Evolutionary conservation across 2,888 invertebrate species (phyloP).

Genomic region (Lepidocyrtinus sp.): DNA sequence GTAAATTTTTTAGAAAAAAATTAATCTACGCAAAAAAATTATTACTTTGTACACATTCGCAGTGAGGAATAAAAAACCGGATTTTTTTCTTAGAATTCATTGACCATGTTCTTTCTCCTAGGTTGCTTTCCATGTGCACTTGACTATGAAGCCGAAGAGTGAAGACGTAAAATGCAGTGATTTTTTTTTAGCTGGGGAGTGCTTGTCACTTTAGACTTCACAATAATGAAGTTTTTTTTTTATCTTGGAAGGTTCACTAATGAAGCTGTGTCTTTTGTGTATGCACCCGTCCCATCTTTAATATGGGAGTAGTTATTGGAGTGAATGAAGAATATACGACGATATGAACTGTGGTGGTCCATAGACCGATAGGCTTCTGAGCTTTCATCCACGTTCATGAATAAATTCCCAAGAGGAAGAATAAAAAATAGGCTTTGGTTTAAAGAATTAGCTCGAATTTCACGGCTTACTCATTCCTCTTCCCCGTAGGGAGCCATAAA

Average conservation of each 20-base stretch:
- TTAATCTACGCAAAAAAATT: slow-evolving; percentile 18
- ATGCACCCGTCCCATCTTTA: slow-evolving; percentile 25
- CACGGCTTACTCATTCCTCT: slow-evolving; percentile 39
- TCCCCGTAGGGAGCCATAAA: slow-evolving; percentile 26
- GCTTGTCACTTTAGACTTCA: slow-evolving; percentile 45
- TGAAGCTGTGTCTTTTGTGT: slow-evolving; percentile 49
- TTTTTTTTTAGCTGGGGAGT: slow-evolving; percentile 18
- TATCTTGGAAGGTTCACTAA: too few relatives aligned
- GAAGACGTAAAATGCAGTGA: slow-evolving; percentile 22
- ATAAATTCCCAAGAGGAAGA: slow-evolving; percentile 11
- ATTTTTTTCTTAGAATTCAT: slow-evolving; percentile 48
- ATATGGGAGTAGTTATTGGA: background rate
- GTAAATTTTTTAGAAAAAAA: too few relatives aligned
- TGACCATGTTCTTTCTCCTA: slow-evolving; percentile 53
- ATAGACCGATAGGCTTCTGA: too few relatives aligned
- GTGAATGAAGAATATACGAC: slow-evolving; percentile 31
- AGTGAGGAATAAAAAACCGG: slow-evolving; percentile 38
- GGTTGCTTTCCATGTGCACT: slow-evolving; percentile 50
- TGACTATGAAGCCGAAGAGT: slow-evolving; percentile 29
- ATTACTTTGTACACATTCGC: slow-evolving; percentile 15
- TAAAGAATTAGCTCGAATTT: slow-evolving; percentile 51
- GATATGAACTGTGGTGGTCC: slow-evolving; percentile 16
- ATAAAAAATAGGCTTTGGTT: slow-evolving; percentile 45
- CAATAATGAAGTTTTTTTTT: slow-evolving; percentile 2
- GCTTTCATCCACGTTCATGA: background rate